Base-by-base conservation (phyloP, 2,888 invertebrate species). In the Epsilonema sp. region DNA sequence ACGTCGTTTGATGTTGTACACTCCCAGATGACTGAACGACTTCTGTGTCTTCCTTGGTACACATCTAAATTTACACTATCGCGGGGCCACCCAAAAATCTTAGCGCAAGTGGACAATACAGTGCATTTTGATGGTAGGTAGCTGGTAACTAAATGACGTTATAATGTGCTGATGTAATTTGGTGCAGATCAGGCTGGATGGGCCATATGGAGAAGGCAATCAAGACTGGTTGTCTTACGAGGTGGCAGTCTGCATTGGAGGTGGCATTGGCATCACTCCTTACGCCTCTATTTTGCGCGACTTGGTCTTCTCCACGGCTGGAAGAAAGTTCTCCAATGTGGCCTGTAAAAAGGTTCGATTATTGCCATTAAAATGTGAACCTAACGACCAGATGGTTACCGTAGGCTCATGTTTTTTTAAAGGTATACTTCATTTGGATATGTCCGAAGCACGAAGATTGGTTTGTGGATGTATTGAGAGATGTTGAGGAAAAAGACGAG, bases 181-280 rank as follows among this genome's bases (percentile, higher is more conserved):
- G n/a, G n/a, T n/a, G n/a, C n/a, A n/a, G 16, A 31, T 31, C 16
- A 31, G 31, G 16, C 8, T 31, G 31, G 31, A 31, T 31, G 31
- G 31, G 16, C 31, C 31, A 31, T 31, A 31, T 16, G 31, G 31
- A 8, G 31, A 31, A 31, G 31, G 90, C 13, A 92, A 92, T 70
- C 90, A 92, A 65, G 89, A 89, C 68, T 89, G 89, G 89, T 89
- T 89, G 70, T 89, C 90, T 66, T 90, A 90, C 63, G 87, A 89
- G 65, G 87, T 90, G 11, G 90, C 90, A 0, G 86, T 90, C 16
- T 87, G 90, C 87, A 87, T 90, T 2, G 90, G 90, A 1, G 90
- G 89, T 24, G 90, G 90, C 8, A 92, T 92, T 54, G 90, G 39
- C 13, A 20, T 92, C 1, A 92, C 92, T 0, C 92, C 92, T 0